Evolutionary conservation across 2,113 vertebrate species (phyloP), one percentile per base, ranked within the genome.

Genomic region (Menura novaehollandiae): DNA sequence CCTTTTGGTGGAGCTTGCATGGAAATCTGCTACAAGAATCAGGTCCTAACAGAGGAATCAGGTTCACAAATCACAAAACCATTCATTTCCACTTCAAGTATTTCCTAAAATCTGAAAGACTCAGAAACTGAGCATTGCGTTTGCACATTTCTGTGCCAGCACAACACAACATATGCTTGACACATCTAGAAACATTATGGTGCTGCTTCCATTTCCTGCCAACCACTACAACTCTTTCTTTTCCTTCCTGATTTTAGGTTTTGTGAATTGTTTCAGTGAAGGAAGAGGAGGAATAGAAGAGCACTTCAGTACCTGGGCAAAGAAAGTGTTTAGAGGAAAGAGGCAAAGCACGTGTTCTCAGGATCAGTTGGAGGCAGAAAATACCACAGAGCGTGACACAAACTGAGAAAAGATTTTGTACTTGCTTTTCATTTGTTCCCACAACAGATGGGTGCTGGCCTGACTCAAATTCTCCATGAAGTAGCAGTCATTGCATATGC

Each of bases 361-460:
- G 83, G 73, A 93, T 84, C 88, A 84, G 88, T 6, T 94, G 79
- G 73, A 87, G 79, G 58, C 62, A 96, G 83, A 95, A 97, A 91
- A 95, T 88, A 94, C 80, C 91, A 91, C 72, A 53, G 86, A 96
- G 72, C 76, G 64, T 92, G 88, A 96, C 93, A 96, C 68, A 96
- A 94, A 92, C 92, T 91, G 93, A 94, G 92, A 96, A 94, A 53
- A 92, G 76, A 93, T 93, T 95, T 85, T 78, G 33, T 94, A 78
- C 92, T 93, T 72, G 90, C 90, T 95, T 96, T 90, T 77, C 85
- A 52, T 96, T 95, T 94, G 93, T 96, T 97, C 90, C 92, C 92
- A 94, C 88, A 97, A 96, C 94, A 96, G 88, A 95, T 93, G 95
- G 76, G 5, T 77, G 85, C 92, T 81, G 90, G 92, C 85, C 92